These are phyloP conservation scores for Oceanites oceanicus DNA, from an alignment of 2,113 vertebrate species.

Conservation along the genomic window DNA sequence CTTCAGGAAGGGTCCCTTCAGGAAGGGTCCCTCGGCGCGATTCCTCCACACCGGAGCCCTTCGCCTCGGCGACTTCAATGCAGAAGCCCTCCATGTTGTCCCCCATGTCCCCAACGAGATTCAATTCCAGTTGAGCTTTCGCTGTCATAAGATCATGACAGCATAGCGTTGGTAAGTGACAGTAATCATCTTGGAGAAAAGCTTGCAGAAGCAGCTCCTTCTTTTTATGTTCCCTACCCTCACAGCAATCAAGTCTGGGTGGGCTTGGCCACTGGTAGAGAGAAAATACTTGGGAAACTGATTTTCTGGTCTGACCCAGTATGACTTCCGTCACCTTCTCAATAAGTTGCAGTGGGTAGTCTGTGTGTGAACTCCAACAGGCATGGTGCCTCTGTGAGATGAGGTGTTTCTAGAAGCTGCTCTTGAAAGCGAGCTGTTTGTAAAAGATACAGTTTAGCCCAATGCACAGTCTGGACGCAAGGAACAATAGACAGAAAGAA, in stretches of 20 bases:
- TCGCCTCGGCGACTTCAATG: no score
- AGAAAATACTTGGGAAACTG: background rate
- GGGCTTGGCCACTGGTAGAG: background rate
- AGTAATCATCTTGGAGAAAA: background rate
- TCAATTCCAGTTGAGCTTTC: background rate
- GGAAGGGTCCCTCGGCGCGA: no score
- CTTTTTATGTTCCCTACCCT: background rate
- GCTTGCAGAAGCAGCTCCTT: background rate
- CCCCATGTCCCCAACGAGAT: background rate
- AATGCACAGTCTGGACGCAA: background rate
- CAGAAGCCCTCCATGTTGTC: background rate
- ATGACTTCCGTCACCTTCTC: accelerated
- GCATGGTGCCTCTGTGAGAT: background rate
- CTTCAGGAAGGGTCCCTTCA: no score
- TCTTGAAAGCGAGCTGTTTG: background rate
- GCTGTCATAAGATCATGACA: background rate
- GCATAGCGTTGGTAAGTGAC: background rate
- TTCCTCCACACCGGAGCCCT: no score
- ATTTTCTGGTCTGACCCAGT: background rate
- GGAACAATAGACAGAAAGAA: background rate
- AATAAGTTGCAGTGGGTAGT: background rate
- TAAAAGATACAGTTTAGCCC: background rate
- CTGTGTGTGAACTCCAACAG: background rate
- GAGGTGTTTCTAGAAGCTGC: background rate
- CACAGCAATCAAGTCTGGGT: accelerated